Evolutionary conservation across 1,140 invertebrate species (phyloP), one percentile per base, ranked within the genome.

Genomic region (Mamestra configurata): DNA sequence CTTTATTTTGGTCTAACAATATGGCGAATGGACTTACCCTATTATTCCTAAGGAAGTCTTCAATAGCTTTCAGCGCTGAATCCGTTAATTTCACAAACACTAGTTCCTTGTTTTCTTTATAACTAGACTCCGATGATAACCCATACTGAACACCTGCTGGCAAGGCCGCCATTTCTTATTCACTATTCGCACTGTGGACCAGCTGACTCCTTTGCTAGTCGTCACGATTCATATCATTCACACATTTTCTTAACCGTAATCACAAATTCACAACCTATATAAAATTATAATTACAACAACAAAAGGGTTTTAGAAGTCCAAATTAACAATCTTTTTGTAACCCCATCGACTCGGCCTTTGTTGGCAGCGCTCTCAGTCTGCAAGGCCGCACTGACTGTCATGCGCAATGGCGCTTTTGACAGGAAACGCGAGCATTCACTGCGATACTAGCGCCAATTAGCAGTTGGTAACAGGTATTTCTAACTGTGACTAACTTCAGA

Each of bases 71-170:
- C 87, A 97, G 96, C 84, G 98, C 98, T 80, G 98, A 98, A 97
- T 99, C 98, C 88, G 98, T 99, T 91, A 99, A 96, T 97, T 98
- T 99, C 92, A 99, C 98, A 96, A 98, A 98, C 95, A 99, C 97
- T 93, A 98, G 96, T 91, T 98, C 97, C 96, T 98, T 98, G 96
- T 97, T 97, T 96, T 97, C 97, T 96, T 97, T 96, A 96, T 97
- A 97, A 96, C 96, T 96, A 96, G 96, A 96, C 95, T 98, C 97
- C 94, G 98, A 98, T 96, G 98, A 98, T 96, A 98, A 97, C 96
- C 98, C 98, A 98, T 98, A 99, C 96, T 98, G 97, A 96, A 97
- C 97, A 96, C 98, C 98, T 97, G 98, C 97, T 96, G 97, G 97
- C 96, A 98, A 97, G 96, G 97, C 97, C 97, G 98, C 98, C 98